Evolutionary conservation across 2,113 vertebrate species (phyloP), one percentile per base, ranked within the genome.

Genomic region (Rhynchomys soricoides): DNA sequence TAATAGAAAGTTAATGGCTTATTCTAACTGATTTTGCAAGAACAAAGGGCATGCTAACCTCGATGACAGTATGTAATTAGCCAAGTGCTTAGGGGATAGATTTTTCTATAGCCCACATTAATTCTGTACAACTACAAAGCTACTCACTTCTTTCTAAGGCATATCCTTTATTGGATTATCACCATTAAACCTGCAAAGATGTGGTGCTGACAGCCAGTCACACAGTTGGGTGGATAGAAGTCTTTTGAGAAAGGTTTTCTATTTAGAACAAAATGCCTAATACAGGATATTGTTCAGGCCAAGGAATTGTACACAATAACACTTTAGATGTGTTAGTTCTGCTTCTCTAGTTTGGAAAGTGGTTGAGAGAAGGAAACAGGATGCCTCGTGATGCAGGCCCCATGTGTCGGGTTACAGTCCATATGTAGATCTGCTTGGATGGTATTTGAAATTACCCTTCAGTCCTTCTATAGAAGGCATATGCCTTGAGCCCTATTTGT

Each of bases 1-100:
- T 97, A 96, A 97, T 97, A 98, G 97, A 93, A 97, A 95, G 74
- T 97, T 98, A 97, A 97, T 97, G 83, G 97, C 96, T 96, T 97
- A 97, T 93, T 96, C 94, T 90, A 94, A 95, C 96, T 78, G 93
- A 95, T 95, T 96, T 95, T 90, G 43, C 64, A 90, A 88, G 97
- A 97, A 97, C 94, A 98, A 97, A 97, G 89, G 78, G 57, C 71
- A 73, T 62, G 37, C 50, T 95, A 96, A 97, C 93, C 89, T 97
- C 24, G 12, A 70, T 91, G 79, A 97, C 94, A 95, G 89, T 86
- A 37, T 82, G 95, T 96, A 97, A 96, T 97, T 98, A 97, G 77
- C 93, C 92, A 95, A n/a, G 83, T 21, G 50, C 70, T 94, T 37
- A 82, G 96, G 91, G 97, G 89, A 93, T 78, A 95, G 94, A 75